Percentiles rank a stretch among this genome's conserved stretches.
phyloP scores from a whole-genome alignment of 2,888 invertebrate genomes.

The Sphaerophoria taeniata region DNA sequence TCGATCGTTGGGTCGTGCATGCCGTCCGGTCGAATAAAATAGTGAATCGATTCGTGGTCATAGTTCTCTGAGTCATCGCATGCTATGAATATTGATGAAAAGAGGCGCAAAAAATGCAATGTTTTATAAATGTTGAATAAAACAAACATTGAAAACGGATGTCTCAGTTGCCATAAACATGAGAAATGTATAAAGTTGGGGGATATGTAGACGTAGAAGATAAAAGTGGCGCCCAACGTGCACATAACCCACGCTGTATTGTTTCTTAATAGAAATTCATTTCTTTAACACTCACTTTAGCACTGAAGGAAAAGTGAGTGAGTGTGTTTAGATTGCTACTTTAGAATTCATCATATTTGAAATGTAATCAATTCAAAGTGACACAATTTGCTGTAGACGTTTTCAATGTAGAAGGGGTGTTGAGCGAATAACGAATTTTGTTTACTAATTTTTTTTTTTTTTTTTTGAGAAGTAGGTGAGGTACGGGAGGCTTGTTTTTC shows the following conservation, averaged over 20 bases:
- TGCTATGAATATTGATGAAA: constrained; percentile 69
- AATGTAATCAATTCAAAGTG: constrained; percentile 58
- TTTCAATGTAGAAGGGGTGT: too few species aligned
- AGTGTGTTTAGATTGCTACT: constrained; percentile 19
- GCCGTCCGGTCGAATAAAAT: constrained; percentile 1
- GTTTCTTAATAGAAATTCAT: neutral
- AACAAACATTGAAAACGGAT: constrained; percentile 48
- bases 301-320: too few species aligned
- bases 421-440: neutral
- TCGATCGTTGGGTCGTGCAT: neutral
- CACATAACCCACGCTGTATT: neutral
- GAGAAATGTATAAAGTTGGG: neutral
- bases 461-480: neutral
- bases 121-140: constrained; percentile 52
- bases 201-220: neutral
- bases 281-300: too few species aligned
- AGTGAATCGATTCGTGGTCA: constrained; percentile 58
- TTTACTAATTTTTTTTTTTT: too few species aligned
- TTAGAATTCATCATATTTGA: constrained; percentile 44
- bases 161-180: constrained; percentile 60
- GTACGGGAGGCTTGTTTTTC: constrained; percentile 10
- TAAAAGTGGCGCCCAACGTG: constrained; percentile 52
- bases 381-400: too few species aligned
- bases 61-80: constrained; percentile 63
- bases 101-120: constrained; percentile 60